phyloP scores from a whole-genome alignment of 2,888 invertebrate species.

The Bimastos eiseni region DNA sequence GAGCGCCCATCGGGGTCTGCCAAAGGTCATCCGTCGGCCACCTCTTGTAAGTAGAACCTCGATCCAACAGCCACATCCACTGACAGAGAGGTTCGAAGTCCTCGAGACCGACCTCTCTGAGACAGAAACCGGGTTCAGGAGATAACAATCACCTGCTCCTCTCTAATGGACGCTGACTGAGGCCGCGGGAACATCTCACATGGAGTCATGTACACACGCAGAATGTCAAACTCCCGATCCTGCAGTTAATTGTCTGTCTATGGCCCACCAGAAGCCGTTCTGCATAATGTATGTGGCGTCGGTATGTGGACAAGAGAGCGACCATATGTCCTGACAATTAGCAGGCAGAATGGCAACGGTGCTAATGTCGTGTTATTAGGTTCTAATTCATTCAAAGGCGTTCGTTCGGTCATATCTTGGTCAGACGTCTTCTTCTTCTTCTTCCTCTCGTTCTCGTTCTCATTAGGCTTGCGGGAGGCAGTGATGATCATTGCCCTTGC shows the following conservation, averaged over 20 bases:
- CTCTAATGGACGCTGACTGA: background rate
- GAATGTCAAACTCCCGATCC: background rate
- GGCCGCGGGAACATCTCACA: background rate
- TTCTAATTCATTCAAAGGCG: conserved; percentile 14
- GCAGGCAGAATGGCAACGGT: background rate
- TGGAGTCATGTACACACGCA: background rate
- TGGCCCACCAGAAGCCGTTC: background rate
- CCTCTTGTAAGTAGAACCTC: too few species aligned
- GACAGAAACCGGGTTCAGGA: background rate
- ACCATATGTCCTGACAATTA: background rate
- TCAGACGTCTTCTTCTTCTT: too few species aligned
- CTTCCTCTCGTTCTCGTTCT: background rate
- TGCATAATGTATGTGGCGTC: background rate
- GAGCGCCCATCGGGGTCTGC: too few species aligned
- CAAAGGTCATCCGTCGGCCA: too few species aligned
- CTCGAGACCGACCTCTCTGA: too few species aligned
- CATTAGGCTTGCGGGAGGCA: background rate
- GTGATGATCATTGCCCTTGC: background rate
- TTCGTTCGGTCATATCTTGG: background rate
- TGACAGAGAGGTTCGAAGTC: too few species aligned
- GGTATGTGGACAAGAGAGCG: background rate
- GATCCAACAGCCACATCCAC: too few species aligned
- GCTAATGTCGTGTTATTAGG: conserved; percentile 22
- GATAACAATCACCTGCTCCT: background rate
- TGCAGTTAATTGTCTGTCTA: background rate